Evolutionary conservation across 2,888 invertebrate genomes (phyloP), one percentile per base, ranked within the genome.

Genomic region (Mesochorus sp.): DNA sequence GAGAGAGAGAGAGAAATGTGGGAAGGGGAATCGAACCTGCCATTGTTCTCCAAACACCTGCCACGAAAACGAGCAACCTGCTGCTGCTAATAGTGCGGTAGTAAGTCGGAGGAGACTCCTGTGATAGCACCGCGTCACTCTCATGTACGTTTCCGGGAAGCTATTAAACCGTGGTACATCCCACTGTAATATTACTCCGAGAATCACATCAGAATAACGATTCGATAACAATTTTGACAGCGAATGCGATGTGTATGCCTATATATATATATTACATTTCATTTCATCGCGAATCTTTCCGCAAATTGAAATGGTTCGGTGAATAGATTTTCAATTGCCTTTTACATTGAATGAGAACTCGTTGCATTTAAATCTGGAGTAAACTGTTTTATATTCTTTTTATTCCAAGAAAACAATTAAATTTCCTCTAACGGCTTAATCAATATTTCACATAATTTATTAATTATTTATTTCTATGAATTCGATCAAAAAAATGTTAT

Each of bases 41-140:
- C 44, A 81, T 81, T 79, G 79, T 80, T 77, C 75, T 80, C 44
- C 53, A 55, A 66, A 81, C 81, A 81, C 79, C 81, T 81, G 81
- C 75, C 64, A 72, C 76, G 42, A 79, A 81, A 79, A 72, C 53
- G 57, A 64, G 51, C 53, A 79, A 71, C 78, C 78, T 79, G 78
- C 70, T 66, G 68, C 74, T 24, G 3, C 42, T 68, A 74, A 57
- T 26, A 68, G 68, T 70, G 62, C 47, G 31, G 64, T 44, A 64
- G 49, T 26, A 24, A 39, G 26, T 53, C 42, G 42, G 39, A n/a
- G n/a, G n/a, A 57, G 37, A 39, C 57, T 42, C 39, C 34, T 19
- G 28, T 51, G 57, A 61, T 55, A 70, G 59, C 39, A 14, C 42
- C 21, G 19, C 55, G 57, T 17, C 26, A 39, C 57, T 47, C 62